Evolutionary conservation across 1,140 invertebrate species (phyloP), one percentile per base, ranked within the genome.

Genomic region (Orchesella cincta): DNA sequence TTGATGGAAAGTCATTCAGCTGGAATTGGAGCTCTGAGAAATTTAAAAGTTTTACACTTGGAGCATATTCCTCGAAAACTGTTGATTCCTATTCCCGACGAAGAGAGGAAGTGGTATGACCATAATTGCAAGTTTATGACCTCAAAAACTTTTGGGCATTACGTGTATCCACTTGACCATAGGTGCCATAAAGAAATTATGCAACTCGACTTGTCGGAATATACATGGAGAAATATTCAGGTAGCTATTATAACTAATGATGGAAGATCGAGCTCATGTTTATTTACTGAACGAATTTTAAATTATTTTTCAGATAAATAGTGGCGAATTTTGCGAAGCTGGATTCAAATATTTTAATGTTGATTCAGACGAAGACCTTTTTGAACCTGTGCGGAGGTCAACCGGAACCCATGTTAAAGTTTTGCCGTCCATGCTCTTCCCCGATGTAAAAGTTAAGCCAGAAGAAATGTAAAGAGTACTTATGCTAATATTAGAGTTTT

Each of bases 41-140:
- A 31, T 23, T 28, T 80, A 29, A 76, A 76, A 71, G 54, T 73
- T 16, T 74, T 80, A 18, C 62, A 76, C 29, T 52, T 80, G 76
- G 79, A 80, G 70, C 79, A 80, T 39, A 78, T 80, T 76, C 79
- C 79, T 1, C 64, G 79, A 18, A 52, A 26, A 0, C 35, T 80
- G 3, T 70, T 74, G 28, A 80, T 80, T 57, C 79, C 79, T 1
- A 74, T 39, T 20, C 76, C 73, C 16, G 71, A 78, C 18, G 67
- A 75, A n/a, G 64, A 76, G 20, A 5, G 73, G 31, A 36, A 51
- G 26, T 80, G 79, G 79, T 64, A 52, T 16, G 73, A 78, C 57
- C 18, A 57, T 29, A 64, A 75, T 12, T 75, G 62, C 23, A 72
- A 54, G 57, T 78, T 78, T 33, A 73, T 52, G 1, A 39, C 5